phyloP scores from a whole-genome alignment of 2,888 invertebrate species.

The Cataglyphis livida region DNA sequence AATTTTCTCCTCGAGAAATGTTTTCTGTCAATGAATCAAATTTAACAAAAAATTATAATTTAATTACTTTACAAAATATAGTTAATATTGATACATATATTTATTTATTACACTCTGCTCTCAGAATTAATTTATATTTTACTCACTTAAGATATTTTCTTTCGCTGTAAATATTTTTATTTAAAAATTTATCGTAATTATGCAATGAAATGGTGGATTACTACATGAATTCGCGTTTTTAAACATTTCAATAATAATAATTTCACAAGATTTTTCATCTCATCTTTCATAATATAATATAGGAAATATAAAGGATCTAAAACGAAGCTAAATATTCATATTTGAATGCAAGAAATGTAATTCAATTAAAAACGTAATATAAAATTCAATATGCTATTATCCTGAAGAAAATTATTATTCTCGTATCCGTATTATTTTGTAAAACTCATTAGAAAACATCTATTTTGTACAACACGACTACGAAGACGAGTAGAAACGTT shows the following conservation, averaged over 20 bases:
- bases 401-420: not conserved
- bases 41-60: not conserved
- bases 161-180: not conserved
- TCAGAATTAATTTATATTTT: not conserved
- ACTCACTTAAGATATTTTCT: not conserved
- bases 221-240: not conserved
- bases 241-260: not conserved
- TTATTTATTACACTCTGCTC: not conserved
- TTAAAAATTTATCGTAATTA: not conserved
- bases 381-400: slow-evolving; percentile 16
- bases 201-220: not conserved
- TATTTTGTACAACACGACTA: not conserved
- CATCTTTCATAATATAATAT: not conserved
- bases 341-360: slow-evolving; percentile 8
- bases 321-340: not conserved
- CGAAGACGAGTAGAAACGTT: not conserved
- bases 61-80: not conserved
- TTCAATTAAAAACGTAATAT: slow-evolving; percentile 10
- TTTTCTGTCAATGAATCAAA: no score
- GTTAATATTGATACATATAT: not conserved
- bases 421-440: slow-evolving; percentile 4
- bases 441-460: not conserved
- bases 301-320: not conserved
- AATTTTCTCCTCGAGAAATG: not conserved
- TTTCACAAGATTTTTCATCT: not conserved